Conservation (phyloP, 2,797 vertebrate species). For the Knipowitschia caucasica region DNA sequence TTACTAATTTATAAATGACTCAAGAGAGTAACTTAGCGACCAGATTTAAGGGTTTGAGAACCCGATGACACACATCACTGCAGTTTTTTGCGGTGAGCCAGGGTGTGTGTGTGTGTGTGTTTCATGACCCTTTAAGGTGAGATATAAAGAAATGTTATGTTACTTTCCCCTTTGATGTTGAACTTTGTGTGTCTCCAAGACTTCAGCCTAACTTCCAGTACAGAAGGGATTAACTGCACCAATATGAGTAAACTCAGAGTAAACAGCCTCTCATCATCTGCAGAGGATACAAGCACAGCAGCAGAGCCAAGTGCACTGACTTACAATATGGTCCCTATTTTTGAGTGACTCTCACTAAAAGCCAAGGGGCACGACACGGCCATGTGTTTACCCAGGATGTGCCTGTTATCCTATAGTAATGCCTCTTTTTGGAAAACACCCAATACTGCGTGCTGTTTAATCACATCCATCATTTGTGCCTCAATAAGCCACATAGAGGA, state of each 20-base stretch:
- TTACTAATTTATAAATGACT: no score
- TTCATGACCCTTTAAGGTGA: no score
- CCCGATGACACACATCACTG: no score
- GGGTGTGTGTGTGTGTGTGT: no score
- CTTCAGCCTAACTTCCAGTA: constrained; percentile 15
- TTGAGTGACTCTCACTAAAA: constrained; percentile 11
- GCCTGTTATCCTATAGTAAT: neutral
- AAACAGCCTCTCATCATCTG: constrained; percentile 28
- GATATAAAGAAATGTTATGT: no score
- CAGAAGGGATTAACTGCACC: constrained; percentile 38
- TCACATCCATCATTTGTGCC: neutral
- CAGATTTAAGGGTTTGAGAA: no score
- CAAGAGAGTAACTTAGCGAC: no score
- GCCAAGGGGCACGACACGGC: constrained; percentile 10
- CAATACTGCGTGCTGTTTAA: neutral
- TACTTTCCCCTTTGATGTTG: neutral
- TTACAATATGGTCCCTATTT: constrained; percentile 28
- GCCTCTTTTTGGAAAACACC: neutral
- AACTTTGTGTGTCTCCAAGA: constrained; percentile 2
- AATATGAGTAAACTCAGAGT: constrained; percentile 22
- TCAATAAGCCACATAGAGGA: neutral
- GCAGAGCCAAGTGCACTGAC: constrained; percentile 19
- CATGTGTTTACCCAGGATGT: constrained; percentile 2
- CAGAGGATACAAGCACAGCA: constrained; percentile 33
- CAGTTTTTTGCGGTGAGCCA: no score